Evolutionary conservation across 2,113 vertebrate genomes (phyloP).

Genomic region (Spea multiplicata): DNA sequence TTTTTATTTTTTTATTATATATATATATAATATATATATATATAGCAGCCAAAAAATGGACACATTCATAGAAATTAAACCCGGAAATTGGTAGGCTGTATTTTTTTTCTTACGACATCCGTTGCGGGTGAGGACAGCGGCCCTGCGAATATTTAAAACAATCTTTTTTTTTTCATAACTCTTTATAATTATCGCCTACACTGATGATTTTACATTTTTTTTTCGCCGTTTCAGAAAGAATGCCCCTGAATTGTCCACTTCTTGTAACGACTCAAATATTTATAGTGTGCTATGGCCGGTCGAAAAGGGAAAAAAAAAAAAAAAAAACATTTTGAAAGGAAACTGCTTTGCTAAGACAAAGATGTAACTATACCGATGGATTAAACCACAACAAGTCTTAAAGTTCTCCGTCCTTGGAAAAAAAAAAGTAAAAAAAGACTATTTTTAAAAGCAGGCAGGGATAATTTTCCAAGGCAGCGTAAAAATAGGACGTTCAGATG

Average conservation of each 20-base stretch:
- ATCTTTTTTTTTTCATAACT: not conserved
- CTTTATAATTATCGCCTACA: constrained; percentile 17
- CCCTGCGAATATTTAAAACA: not conserved
- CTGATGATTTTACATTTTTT: constrained; percentile 25
- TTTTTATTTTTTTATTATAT: too few relatives aligned
- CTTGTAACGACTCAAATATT: constrained; percentile 75
- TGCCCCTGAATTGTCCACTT: constrained; percentile 56
- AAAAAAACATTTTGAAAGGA: constrained; percentile 56
- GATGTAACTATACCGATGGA: constrained; percentile 50
- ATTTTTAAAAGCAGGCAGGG: constrained; percentile 3
- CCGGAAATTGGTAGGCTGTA: too few relatives aligned
- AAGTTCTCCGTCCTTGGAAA: constrained; percentile 14
- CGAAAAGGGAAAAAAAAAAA: constrained; percentile 57
- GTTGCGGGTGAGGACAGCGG: not conserved
- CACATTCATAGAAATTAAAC: too few relatives aligned
- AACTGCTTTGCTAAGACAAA: constrained; percentile 62
- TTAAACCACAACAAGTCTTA: constrained; percentile 12
- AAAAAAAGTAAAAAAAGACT: not conserved
- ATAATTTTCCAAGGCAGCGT: constrained; percentile 12
- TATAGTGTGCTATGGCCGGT: constrained; percentile 78
- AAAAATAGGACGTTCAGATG: constrained; percentile 19
- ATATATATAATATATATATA: too few relatives aligned
- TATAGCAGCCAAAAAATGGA: too few relatives aligned
- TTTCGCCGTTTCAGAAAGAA: constrained; percentile 49
- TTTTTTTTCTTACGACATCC: too few relatives aligned